Base-by-base conservation (phyloP, 2,797 vertebrate species). In the Masticophis lateralis region DNA sequence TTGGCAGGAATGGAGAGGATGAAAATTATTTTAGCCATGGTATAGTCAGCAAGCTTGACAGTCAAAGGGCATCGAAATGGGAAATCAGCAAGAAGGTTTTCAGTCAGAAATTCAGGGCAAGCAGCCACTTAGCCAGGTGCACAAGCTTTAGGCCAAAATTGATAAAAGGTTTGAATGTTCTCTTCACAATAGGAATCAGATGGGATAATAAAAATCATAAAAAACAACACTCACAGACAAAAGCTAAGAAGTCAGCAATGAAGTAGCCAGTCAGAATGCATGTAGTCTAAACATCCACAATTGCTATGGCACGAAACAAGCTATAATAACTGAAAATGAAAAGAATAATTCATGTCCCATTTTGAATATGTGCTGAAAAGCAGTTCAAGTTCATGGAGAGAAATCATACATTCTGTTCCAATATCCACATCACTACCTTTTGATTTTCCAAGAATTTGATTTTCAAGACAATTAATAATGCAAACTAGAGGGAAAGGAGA, bases 191-290 rank as follows among this genome's bases (percentile, higher is more conserved):
- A 66, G 55, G 87, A 79, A 89, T 89, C 55, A 22, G 25, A 66
- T 56, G 37, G 60, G n/a, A 69, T 92, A 69, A 53, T n/a, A 89
- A 91, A 53, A 93, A 93, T 61, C 60, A 63, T 56, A 43, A 51
- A 55, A 88, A 22, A 74, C 79, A 92, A 43, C 56, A 53, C 32
- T 55, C 32, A 57, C 60, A 53, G 51, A 53, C 51, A 63, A 91
- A 86, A 87, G 10, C 61, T 11, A 43, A 87, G 28, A 88, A 28
- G 32, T 69, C 61, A 56, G 9, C 61, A 53, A 57, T 92, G 51
- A 56, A 88, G 86, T 69, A 69, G n/a, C 13, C n/a, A 88, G 86
- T 88, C 86, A 87, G 13, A 69, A 47, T 66, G 20, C n/a, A 87
- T 88, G 87, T 66, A 87, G n/a, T 61, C 60, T 16, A 63, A 92